Evolutionary conservation across 2,888 invertebrate genomes (phyloP), one percentile per base, ranked within the genome.

Genomic region (Busseola fusca): DNA sequence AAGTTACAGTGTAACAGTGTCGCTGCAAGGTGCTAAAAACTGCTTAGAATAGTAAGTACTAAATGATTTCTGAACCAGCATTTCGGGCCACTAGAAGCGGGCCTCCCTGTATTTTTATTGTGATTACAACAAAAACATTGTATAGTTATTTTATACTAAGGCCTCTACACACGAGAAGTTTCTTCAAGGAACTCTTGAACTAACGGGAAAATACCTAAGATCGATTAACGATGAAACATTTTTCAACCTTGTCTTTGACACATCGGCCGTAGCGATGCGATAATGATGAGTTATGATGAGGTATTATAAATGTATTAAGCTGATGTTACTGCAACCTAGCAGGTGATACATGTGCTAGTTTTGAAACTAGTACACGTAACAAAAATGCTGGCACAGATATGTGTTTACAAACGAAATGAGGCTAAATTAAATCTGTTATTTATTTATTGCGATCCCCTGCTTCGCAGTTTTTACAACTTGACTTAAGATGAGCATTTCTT

Each of bases 231-330:
- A 12, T 52, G 50, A 52, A 1, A n/a, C 5, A 25, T 14, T 54
- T 27, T 30, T 52, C 37, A 72, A 79, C 79, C 74, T 72, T 58
- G 63, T 63, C 57, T 52, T 73, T 73, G 74, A 73, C 52, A 73
- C 50, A 58, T 63, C 27, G 25, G n/a, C 59, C 16, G n/a, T 54
- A 25, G 30, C 21, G 14, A 59, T 56, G 40, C 30, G 18, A 78
- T 50, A 63, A 52, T 57, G 7, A 18, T 57, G 57, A 62, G 56
- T 18, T 62, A 60, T 52, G 54, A 45, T 69, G 60, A 71, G 25
- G 6, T 58, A 75, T 78, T 74, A 74, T 79, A 75, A 75, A 75
- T 59, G 30, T 64, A 75, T 79, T 79, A 54, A 62, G 14, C 7
- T 21, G 45, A 72, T n/a, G 52, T 52, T 78, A 64, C 54, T 27